Conservation (phyloP, 2,113 vertebrate genomes). For the Archilochus colubris region DNA sequence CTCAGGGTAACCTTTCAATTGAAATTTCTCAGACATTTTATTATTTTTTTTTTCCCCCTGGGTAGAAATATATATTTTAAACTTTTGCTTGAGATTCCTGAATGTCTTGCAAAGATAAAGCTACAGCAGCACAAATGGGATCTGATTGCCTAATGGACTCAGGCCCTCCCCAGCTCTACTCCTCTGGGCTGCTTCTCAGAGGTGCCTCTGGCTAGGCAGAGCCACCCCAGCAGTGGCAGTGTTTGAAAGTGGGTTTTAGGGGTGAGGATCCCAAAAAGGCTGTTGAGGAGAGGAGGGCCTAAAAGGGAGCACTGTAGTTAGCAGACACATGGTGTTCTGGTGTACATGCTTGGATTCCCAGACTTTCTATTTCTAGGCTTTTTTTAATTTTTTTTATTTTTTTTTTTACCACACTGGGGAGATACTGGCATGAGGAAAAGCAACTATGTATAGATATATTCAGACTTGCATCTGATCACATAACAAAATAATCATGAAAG, state of each 20-base stretch:
- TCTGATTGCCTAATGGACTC: not conserved
- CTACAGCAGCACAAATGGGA: not conserved
- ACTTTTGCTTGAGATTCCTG: not conserved
- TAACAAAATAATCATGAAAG: not conserved
- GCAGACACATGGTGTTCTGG: not conserved
- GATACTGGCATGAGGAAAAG: not conserved
- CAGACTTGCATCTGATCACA: not conserved
- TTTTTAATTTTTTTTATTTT: too few relatives aligned
- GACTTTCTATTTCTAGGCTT: not conserved
- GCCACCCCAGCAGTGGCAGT: rapidly evolving
- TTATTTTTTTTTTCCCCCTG: not conserved
- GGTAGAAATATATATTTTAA: not conserved
- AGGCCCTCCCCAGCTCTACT: not conserved
- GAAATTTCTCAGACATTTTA: not conserved
- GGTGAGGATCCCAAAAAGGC: not conserved
- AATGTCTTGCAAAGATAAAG: not conserved
- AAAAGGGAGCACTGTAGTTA: not conserved
- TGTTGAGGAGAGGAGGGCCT: not conserved
- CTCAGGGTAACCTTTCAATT: not conserved
- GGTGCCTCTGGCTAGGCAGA: not conserved
- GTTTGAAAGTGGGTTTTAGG: not conserved
- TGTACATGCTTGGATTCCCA: not conserved
- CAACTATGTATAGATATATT: not conserved
- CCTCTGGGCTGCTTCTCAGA: not conserved
- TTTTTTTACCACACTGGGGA: not conserved